Evolutionary conservation across 2,888 invertebrate species (phyloP), one percentile per base, ranked within the genome.

Genomic region (Endotricha flammealis): DNA sequence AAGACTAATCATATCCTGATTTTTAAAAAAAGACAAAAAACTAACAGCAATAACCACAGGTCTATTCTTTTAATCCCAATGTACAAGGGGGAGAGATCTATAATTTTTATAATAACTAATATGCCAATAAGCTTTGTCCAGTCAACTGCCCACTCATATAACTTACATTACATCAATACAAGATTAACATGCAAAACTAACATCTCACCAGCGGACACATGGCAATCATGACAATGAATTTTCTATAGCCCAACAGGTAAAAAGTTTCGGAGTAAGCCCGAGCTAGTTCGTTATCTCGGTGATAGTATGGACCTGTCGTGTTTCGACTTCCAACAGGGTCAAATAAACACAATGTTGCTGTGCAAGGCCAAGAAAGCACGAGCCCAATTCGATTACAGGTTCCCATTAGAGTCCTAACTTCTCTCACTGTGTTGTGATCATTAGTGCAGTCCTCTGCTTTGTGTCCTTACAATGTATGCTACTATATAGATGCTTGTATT

Each of bases 291-390:
- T 59, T 91, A 91, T 78, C 89, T 94, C 52, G 93, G 93, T 68
- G 92, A 92, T 76, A 88, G 90, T 65, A 89, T 92, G 82, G 95
- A 95, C 87, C 88, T 94, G 59, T 91, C 92, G 57, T 90, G 91
- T 68, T 94, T 95, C 88, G 95, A 95, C 88, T 95, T 91, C 79
- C 91, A 92, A 66, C 90, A 92, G 64, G 95, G 94, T 63, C 92
- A 92, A 85, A 90, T 93, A 71, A 91, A 91, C 81, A 88, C 89
- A 59, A 87, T 90, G 75, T 86, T 91, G 64, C 87, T 91, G 69
- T 89, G 91, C 76, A 92, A 92, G 88, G 90, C 89, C 88, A 91
- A 91, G 87, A 88, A 90, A 76, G 90, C 89, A 68, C 89, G 89
- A 67, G 89, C 90, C 66, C 90, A 91, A 67, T 91, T 90, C 83